Conservation (phyloP, 2,888 invertebrate genomes). For the Coecobrya sp. region DNA sequence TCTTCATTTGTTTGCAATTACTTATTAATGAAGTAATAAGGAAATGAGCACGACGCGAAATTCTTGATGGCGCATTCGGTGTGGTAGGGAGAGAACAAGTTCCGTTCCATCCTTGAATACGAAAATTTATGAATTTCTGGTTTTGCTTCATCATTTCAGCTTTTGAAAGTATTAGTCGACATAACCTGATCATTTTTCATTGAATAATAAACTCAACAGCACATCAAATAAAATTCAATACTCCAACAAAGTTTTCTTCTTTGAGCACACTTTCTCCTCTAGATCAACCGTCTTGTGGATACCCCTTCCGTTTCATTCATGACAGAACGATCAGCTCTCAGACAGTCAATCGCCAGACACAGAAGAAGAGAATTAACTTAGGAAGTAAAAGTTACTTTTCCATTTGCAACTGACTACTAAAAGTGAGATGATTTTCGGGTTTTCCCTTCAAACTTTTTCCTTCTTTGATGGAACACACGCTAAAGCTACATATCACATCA, state of each 20-base stretch:
- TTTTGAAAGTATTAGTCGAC: slow-evolving; percentile 11
- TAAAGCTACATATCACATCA: slow-evolving; percentile 8
- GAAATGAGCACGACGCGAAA: slow-evolving; percentile 23
- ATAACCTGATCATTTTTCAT: slow-evolving; percentile 43
- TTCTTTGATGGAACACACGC: slow-evolving; percentile 13
- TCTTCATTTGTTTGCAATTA: slow-evolving; percentile 40
- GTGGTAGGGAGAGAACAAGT: neutral
- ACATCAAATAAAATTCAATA: slow-evolving; percentile 38
- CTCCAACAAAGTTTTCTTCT: slow-evolving; percentile 17
- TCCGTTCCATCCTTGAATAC: neutral
- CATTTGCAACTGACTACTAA: slow-evolving; percentile 59
- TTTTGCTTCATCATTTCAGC: neutral
- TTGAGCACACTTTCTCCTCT: neutral
- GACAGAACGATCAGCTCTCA: slow-evolving; percentile 17
- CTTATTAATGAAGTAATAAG: slow-evolving; percentile 39
- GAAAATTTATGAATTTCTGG: neutral
- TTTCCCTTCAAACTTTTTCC: slow-evolving; percentile 46
- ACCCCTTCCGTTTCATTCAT: neutral
- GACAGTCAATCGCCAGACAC: slow-evolving; percentile 25
- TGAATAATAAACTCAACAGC: slow-evolving; percentile 45
- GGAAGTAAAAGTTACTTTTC: slow-evolving; percentile 70
- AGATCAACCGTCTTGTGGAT: slow-evolving; percentile 2
- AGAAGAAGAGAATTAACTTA: slow-evolving; percentile 57
- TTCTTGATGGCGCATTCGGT: neutral
- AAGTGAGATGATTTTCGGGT: slow-evolving; percentile 49